phyloP scores from a whole-genome alignment of 2,113 vertebrate genomes.

The Protobothrops flavoviridis region DNA sequence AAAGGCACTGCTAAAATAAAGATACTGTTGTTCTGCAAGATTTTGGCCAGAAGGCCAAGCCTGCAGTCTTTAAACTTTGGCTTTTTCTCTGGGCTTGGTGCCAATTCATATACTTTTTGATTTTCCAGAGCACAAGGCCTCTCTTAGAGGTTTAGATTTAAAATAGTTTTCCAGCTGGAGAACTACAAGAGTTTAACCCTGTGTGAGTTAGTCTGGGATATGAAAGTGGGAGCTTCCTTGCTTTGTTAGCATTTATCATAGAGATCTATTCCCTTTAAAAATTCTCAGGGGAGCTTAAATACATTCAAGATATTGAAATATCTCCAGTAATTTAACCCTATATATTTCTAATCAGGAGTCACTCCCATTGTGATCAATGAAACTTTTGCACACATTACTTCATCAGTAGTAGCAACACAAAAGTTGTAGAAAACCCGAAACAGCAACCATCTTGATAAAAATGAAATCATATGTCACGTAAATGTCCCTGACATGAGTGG shows the following conservation, averaged over 20 bases:
- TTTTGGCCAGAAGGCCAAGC: background rate
- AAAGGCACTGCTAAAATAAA: background rate
- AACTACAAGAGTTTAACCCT: background rate
- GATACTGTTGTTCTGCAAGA: background rate
- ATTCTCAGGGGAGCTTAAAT: background rate
- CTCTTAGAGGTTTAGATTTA: background rate
- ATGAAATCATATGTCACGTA: background rate
- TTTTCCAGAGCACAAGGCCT: conserved; percentile 17
- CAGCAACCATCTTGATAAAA: no score
- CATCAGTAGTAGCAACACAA: background rate
- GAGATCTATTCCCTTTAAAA: background rate
- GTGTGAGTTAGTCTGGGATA: background rate
- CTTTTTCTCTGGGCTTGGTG: background rate
- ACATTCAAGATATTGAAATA: background rate
- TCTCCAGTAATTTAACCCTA: background rate
- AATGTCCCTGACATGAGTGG: background rate
- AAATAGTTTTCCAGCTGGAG: background rate
- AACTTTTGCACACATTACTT: background rate
- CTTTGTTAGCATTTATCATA: background rate
- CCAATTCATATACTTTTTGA: rapidly evolving
- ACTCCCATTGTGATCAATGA: background rate
- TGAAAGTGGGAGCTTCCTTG: background rate
- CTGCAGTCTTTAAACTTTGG: background rate
- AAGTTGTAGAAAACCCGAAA: background rate
- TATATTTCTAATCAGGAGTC: background rate